Percentiles rank a stretch among this genome's conserved stretches.
Evolutionary conservation across 2,113 vertebrate species (phyloP).

Genomic region (Daphoenositta chrysoptera): DNA sequence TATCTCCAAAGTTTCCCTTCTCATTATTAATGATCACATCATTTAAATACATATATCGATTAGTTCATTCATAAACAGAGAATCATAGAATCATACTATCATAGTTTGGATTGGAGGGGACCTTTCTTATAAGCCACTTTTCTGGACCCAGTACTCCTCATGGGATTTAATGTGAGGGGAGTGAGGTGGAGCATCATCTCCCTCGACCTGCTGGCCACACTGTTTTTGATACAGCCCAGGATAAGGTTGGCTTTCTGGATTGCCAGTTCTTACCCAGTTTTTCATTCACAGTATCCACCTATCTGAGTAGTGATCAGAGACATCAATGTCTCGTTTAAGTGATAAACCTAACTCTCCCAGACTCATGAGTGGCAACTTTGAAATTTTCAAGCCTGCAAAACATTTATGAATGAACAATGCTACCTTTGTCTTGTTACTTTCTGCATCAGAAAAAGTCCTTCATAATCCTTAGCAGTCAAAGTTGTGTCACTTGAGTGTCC

Average conservation of each 20-base stretch:
- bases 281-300: neutral
- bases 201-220: rapidly evolving
- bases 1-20: neutral
- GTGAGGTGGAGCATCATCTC: neutral
- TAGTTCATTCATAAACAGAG: neutral
- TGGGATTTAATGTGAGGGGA: neutral
- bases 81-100: neutral
- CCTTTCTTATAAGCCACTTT: neutral
- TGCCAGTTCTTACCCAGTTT: neutral
- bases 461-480: neutral
- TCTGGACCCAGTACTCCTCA: neutral
- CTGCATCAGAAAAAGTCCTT: neutral
- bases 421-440: neutral
- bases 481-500: neutral
- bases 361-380: neutral
- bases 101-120: neutral
- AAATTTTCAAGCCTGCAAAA: neutral
- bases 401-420: neutral
- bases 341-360: neutral
- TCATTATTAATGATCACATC: neutral
- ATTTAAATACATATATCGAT: neutral
- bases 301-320: neutral
- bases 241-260: neutral
- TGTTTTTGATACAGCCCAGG: neutral
- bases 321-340: neutral